A percentile compares a stretch with the other conserved stretches of the same genome.
Evolutionary conservation across 2,797 vertebrate genomes (phyloP).

Genomic region (Enoplosus armatus): DNA sequence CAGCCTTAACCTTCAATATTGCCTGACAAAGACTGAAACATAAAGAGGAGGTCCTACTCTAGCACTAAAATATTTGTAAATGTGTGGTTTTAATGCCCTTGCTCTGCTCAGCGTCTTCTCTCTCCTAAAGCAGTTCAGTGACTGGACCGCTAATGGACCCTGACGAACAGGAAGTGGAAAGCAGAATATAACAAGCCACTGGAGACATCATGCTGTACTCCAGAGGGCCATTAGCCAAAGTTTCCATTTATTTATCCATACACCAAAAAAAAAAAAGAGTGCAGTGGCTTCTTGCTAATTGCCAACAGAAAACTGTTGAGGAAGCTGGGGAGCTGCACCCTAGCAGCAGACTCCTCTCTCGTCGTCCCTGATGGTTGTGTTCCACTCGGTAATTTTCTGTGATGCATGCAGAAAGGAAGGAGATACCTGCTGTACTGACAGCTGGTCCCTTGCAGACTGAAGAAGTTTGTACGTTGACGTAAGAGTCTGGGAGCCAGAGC

Average conservation of each 20-base stretch:
- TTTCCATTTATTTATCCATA: slow-evolving; percentile 77
- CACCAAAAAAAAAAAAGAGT: slow-evolving; percentile 36
- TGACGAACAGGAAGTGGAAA: slow-evolving; percentile 73
- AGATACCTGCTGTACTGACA: slow-evolving; percentile 43
- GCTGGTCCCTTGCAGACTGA: slow-evolving; percentile 34
- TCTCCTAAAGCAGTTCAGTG: slow-evolving; percentile 38
- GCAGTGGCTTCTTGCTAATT: slow-evolving; percentile 68
- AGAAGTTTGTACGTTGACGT: slow-evolving; percentile 29
- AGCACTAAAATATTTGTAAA: slow-evolving; percentile 22
- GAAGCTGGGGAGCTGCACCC: slow-evolving; percentile 53
- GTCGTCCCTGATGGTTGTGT: slow-evolving; percentile 46
- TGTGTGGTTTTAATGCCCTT: slow-evolving; percentile 32
- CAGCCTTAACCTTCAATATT: not conserved
- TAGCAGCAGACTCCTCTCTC: slow-evolving; percentile 28
- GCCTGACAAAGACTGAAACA: not conserved
- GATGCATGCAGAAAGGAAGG: slow-evolving; percentile 35
- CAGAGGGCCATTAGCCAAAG: slow-evolving; percentile 76
- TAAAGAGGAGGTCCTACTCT: not conserved
- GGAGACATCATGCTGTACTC: slow-evolving; percentile 64
- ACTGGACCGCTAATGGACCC: slow-evolving; percentile 66
- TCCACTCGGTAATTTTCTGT: slow-evolving; percentile 53
- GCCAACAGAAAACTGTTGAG: slow-evolving; percentile 51
- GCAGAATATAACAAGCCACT: slow-evolving; percentile 78
- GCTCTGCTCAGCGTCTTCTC: slow-evolving; percentile 23
- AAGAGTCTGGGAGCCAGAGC: slow-evolving; percentile 10